phyloP scores from a whole-genome alignment of 2,797 vertebrate genomes.

The Silurus lanzhouensis region DNA sequence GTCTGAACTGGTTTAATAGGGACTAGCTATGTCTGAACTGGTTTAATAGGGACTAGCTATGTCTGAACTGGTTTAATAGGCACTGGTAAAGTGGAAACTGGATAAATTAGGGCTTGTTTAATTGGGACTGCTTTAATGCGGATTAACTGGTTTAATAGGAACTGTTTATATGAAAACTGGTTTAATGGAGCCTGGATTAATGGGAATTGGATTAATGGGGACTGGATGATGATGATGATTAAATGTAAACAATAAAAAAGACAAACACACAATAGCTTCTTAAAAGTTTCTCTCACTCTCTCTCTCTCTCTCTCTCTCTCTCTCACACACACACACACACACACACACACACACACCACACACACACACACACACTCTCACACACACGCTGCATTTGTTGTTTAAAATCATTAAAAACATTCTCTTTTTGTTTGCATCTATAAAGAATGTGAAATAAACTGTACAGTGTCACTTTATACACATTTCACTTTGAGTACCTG shows the following conservation, averaged over 20 bases:
- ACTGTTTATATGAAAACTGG: too few species aligned
- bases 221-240: background rate
- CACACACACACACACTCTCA: background rate
- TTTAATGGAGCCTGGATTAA: too few species aligned
- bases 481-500: background rate
- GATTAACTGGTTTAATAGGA: too few species aligned
- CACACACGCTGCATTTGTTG: background rate
- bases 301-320: background rate
- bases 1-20: too few species aligned
- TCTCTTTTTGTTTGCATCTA: constrained; percentile 23
- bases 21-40: too few species aligned
- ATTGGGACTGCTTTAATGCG: too few species aligned
- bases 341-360: background rate
- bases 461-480: constrained; percentile 39
- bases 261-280: background rate
- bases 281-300: background rate
- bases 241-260: background rate
- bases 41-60: too few species aligned
- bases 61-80: too few species aligned
- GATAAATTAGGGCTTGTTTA: too few species aligned
- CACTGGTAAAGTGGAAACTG: too few species aligned
- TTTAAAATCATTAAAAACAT: constrained; percentile 43
- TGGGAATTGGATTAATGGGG: too few species aligned
- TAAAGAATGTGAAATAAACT: constrained; percentile 41
- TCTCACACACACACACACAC: background rate